A percentile compares a stretch with the other conserved stretches of the same genome.
phyloP scores from a whole-genome alignment of 2,888 invertebrate genomes.

The Noctua janthe region DNA sequence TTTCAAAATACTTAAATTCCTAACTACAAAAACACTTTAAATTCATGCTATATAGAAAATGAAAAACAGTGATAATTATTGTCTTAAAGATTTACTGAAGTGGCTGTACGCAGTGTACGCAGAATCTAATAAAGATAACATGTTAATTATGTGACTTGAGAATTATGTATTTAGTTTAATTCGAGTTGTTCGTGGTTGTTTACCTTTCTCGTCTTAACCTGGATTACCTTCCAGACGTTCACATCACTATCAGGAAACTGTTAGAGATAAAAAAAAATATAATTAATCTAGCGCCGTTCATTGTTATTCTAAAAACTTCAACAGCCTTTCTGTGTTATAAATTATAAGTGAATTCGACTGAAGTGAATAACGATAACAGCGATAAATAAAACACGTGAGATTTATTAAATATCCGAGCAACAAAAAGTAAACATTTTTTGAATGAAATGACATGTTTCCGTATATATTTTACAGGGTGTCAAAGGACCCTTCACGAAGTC shows the following conservation, averaged over 20 bases:
- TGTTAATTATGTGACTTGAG: background rate
- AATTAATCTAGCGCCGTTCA: background rate
- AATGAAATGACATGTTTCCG: too few species aligned
- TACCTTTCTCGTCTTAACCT: constrained; percentile 8
- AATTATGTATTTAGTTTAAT: background rate
- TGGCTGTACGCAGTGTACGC: background rate
- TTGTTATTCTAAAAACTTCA: background rate
- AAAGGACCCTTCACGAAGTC: background rate
- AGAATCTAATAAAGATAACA: background rate
- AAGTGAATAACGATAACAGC: background rate
- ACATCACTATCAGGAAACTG: background rate
- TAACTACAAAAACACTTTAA: background rate
- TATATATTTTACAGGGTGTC: background rate
- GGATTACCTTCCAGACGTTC: background rate
- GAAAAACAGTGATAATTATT: background rate
- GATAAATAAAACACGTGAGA: too few species aligned
- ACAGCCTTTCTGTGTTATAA: background rate
- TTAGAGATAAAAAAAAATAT: background rate
- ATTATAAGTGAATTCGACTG: too few species aligned
- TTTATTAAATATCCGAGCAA: too few species aligned
- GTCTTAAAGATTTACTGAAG: background rate
- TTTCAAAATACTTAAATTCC: background rate
- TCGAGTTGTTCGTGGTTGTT: background rate
- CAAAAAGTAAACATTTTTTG: background rate
- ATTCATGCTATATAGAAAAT: background rate